These are phyloP conservation scores for Lucinisca nassula DNA, from an alignment of 2,888 invertebrate species.

Conservation along the genomic window DNA sequence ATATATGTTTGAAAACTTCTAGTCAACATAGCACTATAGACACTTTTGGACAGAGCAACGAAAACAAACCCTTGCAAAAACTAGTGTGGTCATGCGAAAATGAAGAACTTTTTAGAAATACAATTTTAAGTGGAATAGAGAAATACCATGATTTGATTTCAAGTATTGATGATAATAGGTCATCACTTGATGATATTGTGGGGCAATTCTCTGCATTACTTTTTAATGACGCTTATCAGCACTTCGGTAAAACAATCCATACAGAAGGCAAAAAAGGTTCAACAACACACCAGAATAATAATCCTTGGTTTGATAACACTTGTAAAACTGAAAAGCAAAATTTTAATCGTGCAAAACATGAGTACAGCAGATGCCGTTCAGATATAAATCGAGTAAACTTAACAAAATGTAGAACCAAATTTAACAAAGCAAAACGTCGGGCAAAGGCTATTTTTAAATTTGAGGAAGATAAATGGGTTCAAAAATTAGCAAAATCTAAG, in stretches of 20 bases:
- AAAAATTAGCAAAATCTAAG: background rate
- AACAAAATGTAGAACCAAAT: background rate
- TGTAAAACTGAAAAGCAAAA: slow-evolving; percentile 1
- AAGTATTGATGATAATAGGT: background rate
- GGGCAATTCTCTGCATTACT: background rate
- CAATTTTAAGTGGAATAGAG: background rate
- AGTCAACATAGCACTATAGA: background rate
- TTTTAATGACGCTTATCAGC: background rate
- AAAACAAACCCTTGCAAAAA: background rate
- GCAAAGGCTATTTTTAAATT: background rate
- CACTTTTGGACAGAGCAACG: background rate
- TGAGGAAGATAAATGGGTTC: background rate
- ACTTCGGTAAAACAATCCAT: background rate
- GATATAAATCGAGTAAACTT: background rate
- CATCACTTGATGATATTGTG: background rate
- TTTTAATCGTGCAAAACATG: slow-evolving; percentile 1
- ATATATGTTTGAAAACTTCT: background rate
- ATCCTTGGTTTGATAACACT: slow-evolving; percentile 2
- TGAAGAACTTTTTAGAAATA: background rate
- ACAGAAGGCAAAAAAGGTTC: background rate
- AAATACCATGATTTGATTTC: background rate
- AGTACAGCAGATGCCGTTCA: background rate
- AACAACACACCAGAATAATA: background rate
- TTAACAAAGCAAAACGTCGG: background rate
- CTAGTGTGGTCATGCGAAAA: background rate